Evolutionary conservation across 2,797 vertebrate genomes (phyloP).

Genomic region (Pseudomugil gertrudae): DNA sequence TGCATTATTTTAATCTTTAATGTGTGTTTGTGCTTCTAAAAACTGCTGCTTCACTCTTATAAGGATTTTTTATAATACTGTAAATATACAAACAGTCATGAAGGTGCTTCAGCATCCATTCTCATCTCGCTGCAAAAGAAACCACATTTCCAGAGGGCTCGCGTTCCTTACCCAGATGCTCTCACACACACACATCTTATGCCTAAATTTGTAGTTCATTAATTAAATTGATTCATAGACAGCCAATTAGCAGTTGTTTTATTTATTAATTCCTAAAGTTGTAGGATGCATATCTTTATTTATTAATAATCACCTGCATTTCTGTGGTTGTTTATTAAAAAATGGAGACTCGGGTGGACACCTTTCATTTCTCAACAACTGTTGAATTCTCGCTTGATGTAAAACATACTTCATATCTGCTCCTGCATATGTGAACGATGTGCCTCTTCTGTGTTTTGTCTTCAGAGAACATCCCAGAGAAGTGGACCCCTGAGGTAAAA

Average conservation of each 20-base stretch:
- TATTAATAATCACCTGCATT: too few species aligned
- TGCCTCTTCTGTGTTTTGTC: constrained; percentile 12
- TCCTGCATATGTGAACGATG: constrained; percentile 7
- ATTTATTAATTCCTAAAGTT: too few species aligned
- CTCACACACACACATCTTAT: too few species aligned
- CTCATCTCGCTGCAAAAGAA: too few species aligned
- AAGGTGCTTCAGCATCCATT: too few species aligned
- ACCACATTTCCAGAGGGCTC: too few species aligned
- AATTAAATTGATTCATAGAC: too few species aligned
- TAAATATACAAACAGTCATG: neutral
- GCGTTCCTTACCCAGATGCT: too few species aligned
- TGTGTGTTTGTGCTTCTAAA: neutral
- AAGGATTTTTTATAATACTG: neutral
- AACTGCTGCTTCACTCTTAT: neutral
- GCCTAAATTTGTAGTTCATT: too few species aligned
- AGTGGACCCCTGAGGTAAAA: constrained; percentile 98
- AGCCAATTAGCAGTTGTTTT: too few species aligned
- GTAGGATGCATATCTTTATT: too few species aligned
- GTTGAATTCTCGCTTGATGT: neutral
- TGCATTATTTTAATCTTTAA: neutral
- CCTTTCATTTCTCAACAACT: neutral
- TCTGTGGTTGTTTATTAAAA: too few species aligned
- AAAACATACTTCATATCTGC: neutral
- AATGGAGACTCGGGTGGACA: neutral
- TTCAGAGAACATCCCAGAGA: constrained; percentile 98